Percentiles rank a stretch among this genome's conserved stretches.
These are phyloP conservation scores for Amia ocellicauda DNA, from an alignment of 2,113 vertebrate genomes.

Conservation along the genomic window DNA sequence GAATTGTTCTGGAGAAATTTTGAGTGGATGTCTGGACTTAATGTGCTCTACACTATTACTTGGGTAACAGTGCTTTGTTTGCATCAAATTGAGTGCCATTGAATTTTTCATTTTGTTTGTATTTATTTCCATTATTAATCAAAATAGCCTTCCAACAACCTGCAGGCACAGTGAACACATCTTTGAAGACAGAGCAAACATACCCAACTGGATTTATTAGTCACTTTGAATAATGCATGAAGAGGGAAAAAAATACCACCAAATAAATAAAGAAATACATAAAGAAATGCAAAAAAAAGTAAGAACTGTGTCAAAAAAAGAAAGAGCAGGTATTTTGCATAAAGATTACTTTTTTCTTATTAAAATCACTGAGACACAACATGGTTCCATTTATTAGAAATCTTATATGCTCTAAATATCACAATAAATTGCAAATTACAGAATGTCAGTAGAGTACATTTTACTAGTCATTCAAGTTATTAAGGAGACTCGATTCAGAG, in stretches of 20 bases:
- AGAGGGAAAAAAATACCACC: background rate
- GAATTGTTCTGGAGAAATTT: background rate
- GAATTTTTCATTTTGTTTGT: background rate
- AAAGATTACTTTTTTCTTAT: background rate
- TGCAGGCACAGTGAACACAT: background rate
- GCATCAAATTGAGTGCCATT: background rate
- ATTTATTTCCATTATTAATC: conserved; percentile 13
- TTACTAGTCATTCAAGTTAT: too few relatives aligned
- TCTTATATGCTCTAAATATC: too few relatives aligned
- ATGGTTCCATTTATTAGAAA: too few relatives aligned
- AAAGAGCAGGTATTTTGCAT: background rate
- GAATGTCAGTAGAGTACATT: too few relatives aligned
- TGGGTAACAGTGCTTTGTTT: background rate
- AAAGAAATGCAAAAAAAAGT: background rate
- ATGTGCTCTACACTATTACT: too few relatives aligned
- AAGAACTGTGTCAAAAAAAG: conserved; percentile 3
- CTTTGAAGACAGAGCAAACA: conserved; percentile 7
- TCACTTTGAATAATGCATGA: conserved; percentile 7
- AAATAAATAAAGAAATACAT: background rate
- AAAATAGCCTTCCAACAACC: background rate
- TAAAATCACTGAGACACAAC: background rate
- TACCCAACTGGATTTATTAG: conserved; percentile 5
- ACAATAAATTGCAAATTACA: too few relatives aligned
- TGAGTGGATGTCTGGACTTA: background rate
- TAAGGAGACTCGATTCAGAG: too few relatives aligned